Evolutionary conservation across 2,888 invertebrate species (phyloP).

Genomic region (Rhimphoctona megacephalus): DNA sequence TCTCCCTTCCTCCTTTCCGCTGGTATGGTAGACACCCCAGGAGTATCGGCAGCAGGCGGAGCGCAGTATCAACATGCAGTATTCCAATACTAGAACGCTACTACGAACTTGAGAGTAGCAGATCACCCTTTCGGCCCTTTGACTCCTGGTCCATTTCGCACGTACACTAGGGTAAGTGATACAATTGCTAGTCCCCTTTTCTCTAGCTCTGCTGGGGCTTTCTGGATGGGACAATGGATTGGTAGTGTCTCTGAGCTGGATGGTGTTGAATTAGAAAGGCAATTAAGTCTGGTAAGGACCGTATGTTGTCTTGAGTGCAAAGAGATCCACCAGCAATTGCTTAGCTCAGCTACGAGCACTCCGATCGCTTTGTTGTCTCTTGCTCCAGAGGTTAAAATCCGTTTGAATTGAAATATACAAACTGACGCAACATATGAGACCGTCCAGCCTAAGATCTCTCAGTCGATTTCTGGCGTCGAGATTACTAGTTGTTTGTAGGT

Average conservation of each 20-base stretch:
- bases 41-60: conserved; percentile 34
- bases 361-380: not conserved
- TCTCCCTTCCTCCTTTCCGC: conserved; percentile 77
- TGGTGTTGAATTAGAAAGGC: conserved; percentile 1
- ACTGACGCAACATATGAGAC: conserved; percentile 1
- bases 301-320: not conserved
- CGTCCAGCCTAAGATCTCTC: conserved; percentile 33
- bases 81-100: conserved; percentile 2
- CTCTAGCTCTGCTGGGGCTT: not conserved
- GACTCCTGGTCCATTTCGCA: conserved; percentile 11
- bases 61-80: conserved; percentile 41
- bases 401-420: conserved; percentile 34
- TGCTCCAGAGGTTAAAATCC: conserved; percentile 1
- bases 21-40: conserved; percentile 74
- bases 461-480: conserved; percentile 31
- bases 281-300: not conserved
- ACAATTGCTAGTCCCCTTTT: conserved; percentile 7
- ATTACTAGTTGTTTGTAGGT: conserved; percentile 29
- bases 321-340: not conserved
- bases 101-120: conserved; percentile 29
- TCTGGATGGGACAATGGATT: not conserved
- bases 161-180: conserved; percentile 26
- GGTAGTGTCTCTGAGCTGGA: not conserved
- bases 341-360: conserved; percentile 11
- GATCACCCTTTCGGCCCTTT: conserved; percentile 18